phyloP scores from a whole-genome alignment of 2,797 vertebrate genomes.

The Chanos chanos region DNA sequence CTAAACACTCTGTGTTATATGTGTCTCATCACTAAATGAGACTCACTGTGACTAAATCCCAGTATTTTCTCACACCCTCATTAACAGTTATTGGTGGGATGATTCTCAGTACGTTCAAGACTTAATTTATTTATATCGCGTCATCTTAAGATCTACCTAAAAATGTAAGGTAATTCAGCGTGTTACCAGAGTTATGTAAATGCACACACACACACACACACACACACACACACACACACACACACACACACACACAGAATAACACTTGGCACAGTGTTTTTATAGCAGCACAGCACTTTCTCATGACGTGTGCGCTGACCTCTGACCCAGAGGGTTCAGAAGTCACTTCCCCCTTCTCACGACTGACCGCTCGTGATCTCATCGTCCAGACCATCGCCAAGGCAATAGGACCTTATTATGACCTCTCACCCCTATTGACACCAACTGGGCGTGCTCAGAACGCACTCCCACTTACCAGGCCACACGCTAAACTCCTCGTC shows the following conservation, averaged over 20 bases:
- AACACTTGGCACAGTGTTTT: constrained; percentile 21
- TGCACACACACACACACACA: constrained; percentile 14
- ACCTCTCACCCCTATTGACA: constrained; percentile 27
- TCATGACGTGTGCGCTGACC: constrained; percentile 57
- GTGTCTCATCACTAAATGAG: too few relatives aligned
- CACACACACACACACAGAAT: constrained; percentile 26
- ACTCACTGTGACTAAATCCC: too few relatives aligned
- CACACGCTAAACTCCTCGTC: too few relatives aligned
- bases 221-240: constrained; percentile 31
- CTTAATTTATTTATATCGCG: too few relatives aligned
- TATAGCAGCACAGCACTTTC: constrained; percentile 27
- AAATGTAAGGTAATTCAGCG: not conserved
- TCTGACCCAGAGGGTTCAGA: constrained; percentile 43
- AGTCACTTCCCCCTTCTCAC: constrained; percentile 50
- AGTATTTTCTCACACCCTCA: too few relatives aligned
- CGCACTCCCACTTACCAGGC: too few relatives aligned
- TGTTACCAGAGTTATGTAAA: not conserved
- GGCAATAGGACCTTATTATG: constrained; percentile 10
- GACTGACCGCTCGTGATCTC: constrained; percentile 48
- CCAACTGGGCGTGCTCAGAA: not conserved
- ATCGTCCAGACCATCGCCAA: constrained; percentile 27
- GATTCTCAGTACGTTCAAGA: too few relatives aligned
- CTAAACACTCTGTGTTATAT: too few relatives aligned
- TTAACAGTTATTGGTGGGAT: too few relatives aligned
- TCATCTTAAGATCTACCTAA: too few relatives aligned